Evolutionary conservation across 2,888 invertebrate genomes (phyloP), one percentile per base, ranked within the genome.

Genomic region (Athetis lepigone): DNA sequence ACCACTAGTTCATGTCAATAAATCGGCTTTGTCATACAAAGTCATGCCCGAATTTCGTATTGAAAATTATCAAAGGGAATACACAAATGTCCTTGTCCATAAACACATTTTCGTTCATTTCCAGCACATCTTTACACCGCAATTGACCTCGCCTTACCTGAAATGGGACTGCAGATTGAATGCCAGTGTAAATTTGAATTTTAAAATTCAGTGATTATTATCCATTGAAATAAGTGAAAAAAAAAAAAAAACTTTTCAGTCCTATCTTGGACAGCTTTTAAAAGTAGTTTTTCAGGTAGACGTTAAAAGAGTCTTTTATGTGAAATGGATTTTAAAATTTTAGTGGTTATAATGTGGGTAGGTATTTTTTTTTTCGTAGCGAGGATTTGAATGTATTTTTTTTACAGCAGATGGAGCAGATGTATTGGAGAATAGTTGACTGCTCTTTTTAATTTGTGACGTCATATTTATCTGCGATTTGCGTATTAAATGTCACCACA

Each of bases 131-230:
- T 61, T 52, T 8, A 7, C 3, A 2, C 0, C 4, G 4, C 0
- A 39, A 19, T 27, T 43, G 33, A 51, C 68, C 23, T 1, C 4
- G 7, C 18, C 40, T 45, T 43, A 70, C 59, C 61, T 69, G 57
- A 23, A 77, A 73, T 77, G 39, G 67, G 43, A 68, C 51, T 70
- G 75, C 80, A 77, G 82, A 84, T 82, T 80, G 79, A 83, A 85
- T 77, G 68, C 60, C 52, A 58, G 75, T 79, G 79, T 77, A 79
- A 77, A 83, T 84, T 85, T 82, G 77, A 82, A 83, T 81, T 83
- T 86, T 85, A 76, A 86, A 85, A 85, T 83, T 80, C 79, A 71
- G 72, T 77, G 83, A 70, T 67, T 62, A 83, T 83, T 81, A 82
- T 85, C 70, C 67, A 68, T 70, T 69, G 71, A 59, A 64, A 70